Base-by-base conservation (phyloP, 2,888 invertebrate species). In the Andrena haemorrhoa region DNA sequence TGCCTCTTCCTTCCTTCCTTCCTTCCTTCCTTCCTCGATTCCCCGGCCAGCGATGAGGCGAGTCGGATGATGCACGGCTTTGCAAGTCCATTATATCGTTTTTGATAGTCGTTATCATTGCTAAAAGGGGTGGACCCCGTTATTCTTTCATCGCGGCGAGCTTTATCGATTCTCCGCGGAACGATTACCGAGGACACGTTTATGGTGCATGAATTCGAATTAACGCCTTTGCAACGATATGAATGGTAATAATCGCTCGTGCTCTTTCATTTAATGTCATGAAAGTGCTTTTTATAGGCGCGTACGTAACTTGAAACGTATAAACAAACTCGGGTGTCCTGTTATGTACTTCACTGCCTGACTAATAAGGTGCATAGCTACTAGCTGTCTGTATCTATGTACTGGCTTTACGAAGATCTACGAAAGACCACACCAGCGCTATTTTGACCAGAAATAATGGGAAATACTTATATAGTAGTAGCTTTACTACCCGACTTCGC, bases 51-150 rank as follows among this genome's bases (percentile, higher is more conserved):
- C 33, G 20, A 23, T n/a, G 63, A 53, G 64, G 73, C 53, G 61
- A 77, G 73, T 71, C 31, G 35, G 23, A 75, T 81, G 78, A 84
- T 86, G 81, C 68, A 87, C 83, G 77, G 71, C 76, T 79, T 79
- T 68, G 66, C 75, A 35, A 61, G 75, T 77, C 70, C 66, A 79
- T 86, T 87, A 78, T 68, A 53, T 73, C 66, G 75, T 85, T 66
- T 63, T 68, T 68, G 68, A 60, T 82, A 68, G 58, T 76, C 82
- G 64, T 71, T 61, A 72, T 66, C 72, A 61, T 65, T 66, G 49
- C 16, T 66, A 23, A 35, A 41, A 60, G 72, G 51, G 12, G 1
- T 56, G 41, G 29, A 33, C 6, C 51, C 49, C 75, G 8, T 81
- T 75, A 75, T 58, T 75, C 75, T 69, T 72, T 81, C 71, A 49